Evolutionary conservation across 1,140 invertebrate genomes (phyloP), one percentile per base, ranked within the genome.

Genomic region (Macrocentrus cingulum): DNA sequence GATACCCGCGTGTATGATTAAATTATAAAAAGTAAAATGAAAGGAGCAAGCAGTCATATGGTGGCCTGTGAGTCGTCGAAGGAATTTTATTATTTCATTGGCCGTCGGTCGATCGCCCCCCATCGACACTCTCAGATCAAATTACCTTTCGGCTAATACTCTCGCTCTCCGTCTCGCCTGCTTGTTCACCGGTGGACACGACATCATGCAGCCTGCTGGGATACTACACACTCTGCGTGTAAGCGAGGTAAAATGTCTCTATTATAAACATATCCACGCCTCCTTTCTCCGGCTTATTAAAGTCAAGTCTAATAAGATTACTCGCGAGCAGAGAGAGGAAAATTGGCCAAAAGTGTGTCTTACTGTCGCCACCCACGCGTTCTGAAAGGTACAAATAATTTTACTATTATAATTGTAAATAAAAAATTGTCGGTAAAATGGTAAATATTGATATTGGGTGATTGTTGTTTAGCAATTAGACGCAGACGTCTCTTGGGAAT

Each of bases 71-170:
- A 18, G 53, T 23, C 45, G 22, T 48, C 45, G 22, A 48, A 29
- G 11, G 20, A 48, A 48, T 48, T 48, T 48, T 48, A 39, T 39
- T 39, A 4, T 11, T 39, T 8, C 2, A 8, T 48, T 22, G 4
- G 45, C 3, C 45, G 19, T 23, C 22, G 45, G 29, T 48, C 22
- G n/a, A n/a, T 9, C 11, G 19, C 45, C 45, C 45, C 19, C 22
- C 22, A 25, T 48, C 22, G 45, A 48, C 22, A 48, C 9, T 23
- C 45, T 25, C 45, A 48, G 45, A 32, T 48, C 45, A 13, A 48
- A 25, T 48, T 48, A 48, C 45, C 22, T 25, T 67, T 66, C 53
- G 65, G 63, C 64, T 64, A 67, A 67, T 64, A 62, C 63, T 67
- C 48, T 66, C 61, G 58, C 48, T 48, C 52, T 56, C 57, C 32